Conservation (phyloP, 2,113 vertebrate species). For the Pseudonaja textilis region DNA sequence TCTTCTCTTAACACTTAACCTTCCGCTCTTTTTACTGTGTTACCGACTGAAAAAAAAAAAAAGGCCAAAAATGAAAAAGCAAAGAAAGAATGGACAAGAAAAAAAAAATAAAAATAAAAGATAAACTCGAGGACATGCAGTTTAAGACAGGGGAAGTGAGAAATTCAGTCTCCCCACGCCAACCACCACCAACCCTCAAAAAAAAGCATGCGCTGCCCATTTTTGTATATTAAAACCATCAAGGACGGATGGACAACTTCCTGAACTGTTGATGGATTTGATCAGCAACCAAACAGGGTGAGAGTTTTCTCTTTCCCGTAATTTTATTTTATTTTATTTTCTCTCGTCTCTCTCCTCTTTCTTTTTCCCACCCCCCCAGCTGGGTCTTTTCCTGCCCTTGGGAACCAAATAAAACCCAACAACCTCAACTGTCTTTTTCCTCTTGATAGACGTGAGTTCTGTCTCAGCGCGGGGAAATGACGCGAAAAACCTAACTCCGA, state of each 20-base stretch:
- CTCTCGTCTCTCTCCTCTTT: background rate
- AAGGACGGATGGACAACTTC: slow-evolving; percentile 15
- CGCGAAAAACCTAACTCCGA: slow-evolving; percentile 12
- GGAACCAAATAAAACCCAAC: slow-evolving; percentile 38
- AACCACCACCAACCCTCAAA: background rate
- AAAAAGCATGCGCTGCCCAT: slow-evolving; percentile 7
- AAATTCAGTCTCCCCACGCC: background rate
- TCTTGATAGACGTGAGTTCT: slow-evolving; percentile 29
- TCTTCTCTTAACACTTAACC: slow-evolving; percentile 8
- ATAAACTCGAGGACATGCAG: slow-evolving; percentile 25
- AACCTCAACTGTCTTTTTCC: slow-evolving; percentile 32
- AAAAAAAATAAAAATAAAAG: background rate
- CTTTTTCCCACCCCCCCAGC: background rate
- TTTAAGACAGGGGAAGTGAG: background rate
- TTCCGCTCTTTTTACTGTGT: slow-evolving; percentile 26
- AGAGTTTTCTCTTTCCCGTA: background rate
- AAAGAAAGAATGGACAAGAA: slow-evolving; percentile 12
- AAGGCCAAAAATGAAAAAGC: slow-evolving; percentile 55
- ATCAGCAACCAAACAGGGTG: slow-evolving; percentile 31
- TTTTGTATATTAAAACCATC: slow-evolving; percentile 11
- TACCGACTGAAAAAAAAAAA: slow-evolving; percentile 4
- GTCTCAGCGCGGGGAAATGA: slow-evolving; percentile 33
- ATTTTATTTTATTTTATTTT: background rate
- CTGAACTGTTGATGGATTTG: slow-evolving; percentile 29
- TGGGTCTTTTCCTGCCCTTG: slow-evolving; percentile 14